These are phyloP conservation scores for Taenaris catops DNA, from an alignment of 2,888 invertebrate species.

Conservation along the genomic window DNA sequence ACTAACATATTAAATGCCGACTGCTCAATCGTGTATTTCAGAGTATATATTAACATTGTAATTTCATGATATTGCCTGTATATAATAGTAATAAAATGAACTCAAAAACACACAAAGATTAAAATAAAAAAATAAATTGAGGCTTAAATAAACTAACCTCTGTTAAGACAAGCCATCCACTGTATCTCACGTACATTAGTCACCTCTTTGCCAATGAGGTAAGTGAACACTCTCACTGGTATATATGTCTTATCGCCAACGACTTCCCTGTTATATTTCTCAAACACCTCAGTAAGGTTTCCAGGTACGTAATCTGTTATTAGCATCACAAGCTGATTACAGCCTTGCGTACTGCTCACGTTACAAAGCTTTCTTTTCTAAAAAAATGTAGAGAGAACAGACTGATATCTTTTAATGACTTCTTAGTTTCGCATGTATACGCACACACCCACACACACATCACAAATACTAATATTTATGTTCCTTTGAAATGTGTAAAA, in stretches of 20 bases:
- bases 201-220: conserved; percentile 96
- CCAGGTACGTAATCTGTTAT: conserved; percentile 97
- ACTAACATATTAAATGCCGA: too few species aligned
- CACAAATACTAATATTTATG: too few species aligned
- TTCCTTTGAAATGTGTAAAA: too few species aligned
- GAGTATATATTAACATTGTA: too few species aligned
- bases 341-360: conserved; percentile 77
- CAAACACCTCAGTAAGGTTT: conserved; percentile 91
- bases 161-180: conserved; percentile 97
- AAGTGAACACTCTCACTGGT: conserved; percentile 96
- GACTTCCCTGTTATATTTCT: conserved; percentile 86
- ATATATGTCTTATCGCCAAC: conserved; percentile 82
- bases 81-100: too few species aligned
- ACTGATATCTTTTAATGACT: too few species aligned
- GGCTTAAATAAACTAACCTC: conserved; percentile 77
- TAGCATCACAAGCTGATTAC: conserved; percentile 98
- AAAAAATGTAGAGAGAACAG: too few species aligned
- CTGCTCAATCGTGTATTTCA: too few species aligned
- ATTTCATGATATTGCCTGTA: too few species aligned
- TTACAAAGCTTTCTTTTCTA: conserved; percentile 52
- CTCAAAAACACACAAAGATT: too few species aligned
- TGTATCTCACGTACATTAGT: conserved; percentile 93
- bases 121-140: not conserved
- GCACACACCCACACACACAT: too few species aligned
- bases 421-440: too few species aligned